Evolutionary conservation across 2,797 vertebrate genomes (phyloP), one percentile per base, ranked within the genome.

Genomic region (Botia almorhae): DNA sequence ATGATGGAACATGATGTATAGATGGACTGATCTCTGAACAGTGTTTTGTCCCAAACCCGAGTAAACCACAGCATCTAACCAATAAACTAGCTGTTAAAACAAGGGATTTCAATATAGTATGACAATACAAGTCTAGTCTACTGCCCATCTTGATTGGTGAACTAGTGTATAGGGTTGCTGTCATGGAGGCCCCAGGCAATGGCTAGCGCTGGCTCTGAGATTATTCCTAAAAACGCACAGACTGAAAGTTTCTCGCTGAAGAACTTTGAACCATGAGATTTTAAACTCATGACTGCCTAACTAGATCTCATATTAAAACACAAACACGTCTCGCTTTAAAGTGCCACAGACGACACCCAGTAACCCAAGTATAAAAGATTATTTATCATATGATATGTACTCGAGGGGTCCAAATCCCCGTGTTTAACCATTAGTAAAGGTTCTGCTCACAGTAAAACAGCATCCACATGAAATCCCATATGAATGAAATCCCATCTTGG

Each of bases 351-450:
- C 63, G 55, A 77, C 61, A 64, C 82, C 69, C 73, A 71, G 69
- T 82, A 84, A 87, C 63, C n/a, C 17, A 51, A 69, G 72, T 71
- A 76, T 73, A 85, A 70, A 80, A 64, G 77, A 84, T 87, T 86
- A 83, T 90, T 87, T 85, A 86, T 88, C 84, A 71, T 69, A 69
- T 46, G 73, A 65, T 76, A 80, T 82, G 73, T 75, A 79, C 82
- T 87, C 75, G 85, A 85, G 74, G 69, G 87, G 80, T 80, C 67
- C 46, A 36, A 65, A 72, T 81, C 80, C 83, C 76, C 21, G 23
- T 23, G 58, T 77, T 79, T 90, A 88, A 90, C 90, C 87, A 85
- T 82, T 82, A 88, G 91, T 87, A 89, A 91, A 86, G 90, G 86
- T 82, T 75, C 82, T 83, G 76, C 81, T 74, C 87, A 85, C 56